Evolutionary conservation across 2,888 invertebrate species (phyloP), one percentile per base, ranked within the genome.

Genomic region (Lasioglossum morio): DNA sequence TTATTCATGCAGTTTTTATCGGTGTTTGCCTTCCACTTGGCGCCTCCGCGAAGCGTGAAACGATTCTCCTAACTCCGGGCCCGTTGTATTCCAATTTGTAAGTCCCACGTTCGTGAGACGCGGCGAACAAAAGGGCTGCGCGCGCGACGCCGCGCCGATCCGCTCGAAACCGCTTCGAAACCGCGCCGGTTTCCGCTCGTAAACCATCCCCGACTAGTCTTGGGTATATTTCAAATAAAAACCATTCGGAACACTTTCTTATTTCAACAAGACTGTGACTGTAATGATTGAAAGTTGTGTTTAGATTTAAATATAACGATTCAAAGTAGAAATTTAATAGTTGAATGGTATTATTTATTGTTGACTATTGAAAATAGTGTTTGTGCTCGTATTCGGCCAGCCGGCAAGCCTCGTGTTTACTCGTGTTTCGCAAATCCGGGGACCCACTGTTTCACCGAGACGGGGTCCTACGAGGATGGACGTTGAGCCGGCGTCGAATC

Each of bases 1-100:
- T 93, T 93, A 93, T 93, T 93, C 93, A 93, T 93, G 91, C 92
- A 91, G 90, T 92, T 92, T 93, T 93, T 93, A 93, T 93, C 93
- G 92, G 85, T 93, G 92, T 93, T 93, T 93, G 91, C 92, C 90
- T 92, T 89, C 91, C 92, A 93, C 93, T 93, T 93, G 92, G 91
- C 93, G 92, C 93, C 93, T 91, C 90, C 92, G 91, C 91, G 85
- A 90, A 87, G 84, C 86, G 90, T 87, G 87, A 90, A 91, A 92
- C 92, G 89, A 87, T 90, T 91, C 90, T 90, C 89, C 88, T 86
- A 87, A 89, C 92, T 88, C 81, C 79, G 81, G 77, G 82, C 78
- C 89, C 86, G 89, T 91, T 92, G 91, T 88, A 92, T 91, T 91
- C 89, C 91, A 91, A 91, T 91, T 91, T 90, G 90, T 91, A 91